Conservation (phyloP, 2,888 invertebrate species). For the Hydroisotoma schaefferi region DNA sequence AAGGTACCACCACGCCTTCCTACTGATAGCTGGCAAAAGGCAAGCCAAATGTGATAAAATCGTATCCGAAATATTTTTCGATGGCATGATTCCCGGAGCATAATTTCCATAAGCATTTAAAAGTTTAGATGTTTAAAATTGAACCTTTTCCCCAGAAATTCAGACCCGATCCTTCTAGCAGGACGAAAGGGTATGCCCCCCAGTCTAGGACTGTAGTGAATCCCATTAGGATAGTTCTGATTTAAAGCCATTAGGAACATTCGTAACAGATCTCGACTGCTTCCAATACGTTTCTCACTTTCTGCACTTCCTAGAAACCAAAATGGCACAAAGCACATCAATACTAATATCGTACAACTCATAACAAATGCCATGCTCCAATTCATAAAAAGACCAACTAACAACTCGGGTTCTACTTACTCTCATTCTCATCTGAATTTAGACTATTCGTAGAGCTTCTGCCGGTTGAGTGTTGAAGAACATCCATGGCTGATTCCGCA, state of each 20-base stretch:
- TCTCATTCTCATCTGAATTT: not conserved
- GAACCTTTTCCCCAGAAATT: slow-evolving; percentile 47
- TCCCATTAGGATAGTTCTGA: slow-evolving; percentile 11
- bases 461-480: not conserved
- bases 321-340: too few relatives aligned
- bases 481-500: not conserved
- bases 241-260: slow-evolving; percentile 25
- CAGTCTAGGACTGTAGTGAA: slow-evolving; percentile 6
- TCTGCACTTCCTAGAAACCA: slow-evolving; percentile 6
- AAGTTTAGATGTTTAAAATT: not conserved
- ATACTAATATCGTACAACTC: too few relatives aligned
- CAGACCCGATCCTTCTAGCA: slow-evolving; percentile 44
- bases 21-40: too few relatives aligned
- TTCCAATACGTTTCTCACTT: slow-evolving; percentile 3
- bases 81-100: too few relatives aligned
- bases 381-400: not conserved
- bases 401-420: not conserved
- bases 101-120: too few relatives aligned
- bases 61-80: too few relatives aligned
- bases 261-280: slow-evolving; percentile 25
- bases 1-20: too few relatives aligned
- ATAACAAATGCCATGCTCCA: too few relatives aligned
- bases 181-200: slow-evolving; percentile 41
- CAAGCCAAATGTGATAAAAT: too few relatives aligned
- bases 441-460: not conserved